These are phyloP conservation scores for Adineta ricciae DNA, from an alignment of 2,888 invertebrate species.

Conservation along the genomic window DNA sequence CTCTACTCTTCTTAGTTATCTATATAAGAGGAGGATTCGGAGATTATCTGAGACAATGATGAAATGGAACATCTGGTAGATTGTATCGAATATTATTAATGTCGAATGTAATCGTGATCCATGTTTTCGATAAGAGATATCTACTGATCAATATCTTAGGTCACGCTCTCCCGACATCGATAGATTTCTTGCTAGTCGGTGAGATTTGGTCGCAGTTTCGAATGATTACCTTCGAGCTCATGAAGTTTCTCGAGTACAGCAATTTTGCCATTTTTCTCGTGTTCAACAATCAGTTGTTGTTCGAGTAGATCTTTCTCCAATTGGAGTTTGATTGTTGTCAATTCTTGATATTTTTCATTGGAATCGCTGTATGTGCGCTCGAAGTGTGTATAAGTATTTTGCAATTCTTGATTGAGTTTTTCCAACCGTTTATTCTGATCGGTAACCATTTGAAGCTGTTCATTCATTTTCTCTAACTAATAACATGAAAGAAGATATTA, in stretches of 20 bases:
- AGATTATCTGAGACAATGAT: not conserved
- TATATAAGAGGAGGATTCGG: not conserved
- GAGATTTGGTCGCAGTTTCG: too few species aligned
- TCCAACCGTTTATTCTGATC: not conserved
- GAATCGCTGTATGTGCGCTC: not conserved
- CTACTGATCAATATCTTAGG: too few species aligned
- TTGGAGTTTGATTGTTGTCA: not conserved
- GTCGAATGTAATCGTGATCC: not conserved
- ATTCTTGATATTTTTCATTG: conserved; percentile 17
- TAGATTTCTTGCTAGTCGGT: too few species aligned
- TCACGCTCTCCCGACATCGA: too few species aligned
- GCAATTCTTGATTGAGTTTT: conserved; percentile 5
- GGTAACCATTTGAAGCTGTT: not conserved
- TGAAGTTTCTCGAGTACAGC: not conserved
- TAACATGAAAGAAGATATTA: too few species aligned
- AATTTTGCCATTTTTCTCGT: not conserved
- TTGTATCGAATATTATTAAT: not conserved
- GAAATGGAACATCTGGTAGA: not conserved
- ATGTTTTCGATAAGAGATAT: not conserved
- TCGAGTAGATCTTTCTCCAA: not conserved
- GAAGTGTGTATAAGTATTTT: not conserved
- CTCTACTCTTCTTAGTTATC: too few species aligned
- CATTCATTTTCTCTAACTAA: not conserved
- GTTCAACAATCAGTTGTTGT: not conserved
- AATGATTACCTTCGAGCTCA: conserved; percentile 7